Evolutionary conservation across 2,888 invertebrate species (phyloP).

Genomic region (Phlogophora meticulosa): DNA sequence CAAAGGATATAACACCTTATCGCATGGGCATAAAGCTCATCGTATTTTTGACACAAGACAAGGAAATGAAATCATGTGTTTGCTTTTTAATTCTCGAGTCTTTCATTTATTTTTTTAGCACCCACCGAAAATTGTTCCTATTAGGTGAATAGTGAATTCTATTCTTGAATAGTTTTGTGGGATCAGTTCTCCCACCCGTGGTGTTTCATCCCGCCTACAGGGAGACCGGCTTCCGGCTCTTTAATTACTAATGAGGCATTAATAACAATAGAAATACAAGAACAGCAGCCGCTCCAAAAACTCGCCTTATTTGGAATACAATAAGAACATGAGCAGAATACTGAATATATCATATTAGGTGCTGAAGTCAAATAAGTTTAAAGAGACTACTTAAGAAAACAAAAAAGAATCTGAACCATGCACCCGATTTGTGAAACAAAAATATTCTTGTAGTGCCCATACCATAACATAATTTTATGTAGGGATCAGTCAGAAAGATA

Average conservation of each 20-base stretch:
- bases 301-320: constrained; percentile 5
- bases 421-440: too few relatives aligned
- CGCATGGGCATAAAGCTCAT: background rate
- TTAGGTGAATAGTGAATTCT: constrained; percentile 17
- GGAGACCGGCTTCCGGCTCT: constrained; percentile 5
- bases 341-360: background rate
- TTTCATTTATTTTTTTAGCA: background rate
- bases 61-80: constrained; percentile 46
- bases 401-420: too few relatives aligned
- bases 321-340: constrained; percentile 9
- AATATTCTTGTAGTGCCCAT: too few relatives aligned
- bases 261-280: constrained; percentile 30
- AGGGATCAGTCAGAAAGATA: too few relatives aligned
- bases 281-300: constrained; percentile 20
- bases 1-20: constrained; percentile 33
- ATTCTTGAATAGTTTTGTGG: constrained; percentile 7
- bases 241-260: constrained; percentile 33
- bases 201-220: constrained; percentile 1
- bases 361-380: background rate
- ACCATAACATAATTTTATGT: too few relatives aligned
- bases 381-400: too few relatives aligned
- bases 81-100: constrained; percentile 26
- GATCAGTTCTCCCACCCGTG: constrained; percentile 9
- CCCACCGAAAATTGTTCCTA: background rate
- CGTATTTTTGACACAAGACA: background rate